Base-by-base conservation (phyloP, 2,888 invertebrate genomes). In the Watsonalla cultraria region DNA sequence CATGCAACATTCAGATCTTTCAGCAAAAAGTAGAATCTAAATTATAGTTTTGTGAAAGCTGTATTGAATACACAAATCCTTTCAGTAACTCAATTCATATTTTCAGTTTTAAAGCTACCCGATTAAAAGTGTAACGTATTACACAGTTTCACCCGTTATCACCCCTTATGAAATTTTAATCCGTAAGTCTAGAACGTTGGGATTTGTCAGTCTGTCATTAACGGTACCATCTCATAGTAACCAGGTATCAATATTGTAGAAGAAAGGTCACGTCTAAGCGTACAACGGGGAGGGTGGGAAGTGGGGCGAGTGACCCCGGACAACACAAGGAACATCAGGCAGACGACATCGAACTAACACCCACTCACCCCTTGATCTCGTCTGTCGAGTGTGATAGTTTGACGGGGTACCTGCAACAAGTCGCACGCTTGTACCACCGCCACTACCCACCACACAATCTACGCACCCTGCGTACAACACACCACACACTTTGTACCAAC, bases 301-400 rank as follows among this genome's bases (percentile, higher is more conserved):
- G 7, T 37, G 37, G 7, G 9, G 9, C 7, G 37, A 37, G 7
- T 9, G 9, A 37, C 37, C 11, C 9, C 9, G 42, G 11, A 42
- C 42, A 42, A 37, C 42, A 42, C 24, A 24, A 24, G 24, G 24
- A 42, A 8, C 5, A n/a, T 5, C 37, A 49, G 49, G 34, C 37
- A 37, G 56, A 70, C 77, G 72, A 82, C 82, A 80, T 72, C 76
- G 64, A 82, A 70, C 78, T 72, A 73, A 74, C 79, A 76, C 67
- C 53, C 62, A 85, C 85, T 85, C 84, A 86, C 86, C 86, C 81
- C 54, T 84, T 82, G 50, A 85, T 80, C 73, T 81, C 74, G 61
- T 78, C 80, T 62, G 79, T 82, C 66, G 82, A 76, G 71, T 77
- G 81, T 76, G 82, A 73, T 64, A 82, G 82, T 74, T 74, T 78